Percentiles rank a stretch among this genome's conserved stretches.
Evolutionary conservation across 2,888 invertebrate genomes (phyloP).

Genomic region (Petrolisthes cinctipes): DNA sequence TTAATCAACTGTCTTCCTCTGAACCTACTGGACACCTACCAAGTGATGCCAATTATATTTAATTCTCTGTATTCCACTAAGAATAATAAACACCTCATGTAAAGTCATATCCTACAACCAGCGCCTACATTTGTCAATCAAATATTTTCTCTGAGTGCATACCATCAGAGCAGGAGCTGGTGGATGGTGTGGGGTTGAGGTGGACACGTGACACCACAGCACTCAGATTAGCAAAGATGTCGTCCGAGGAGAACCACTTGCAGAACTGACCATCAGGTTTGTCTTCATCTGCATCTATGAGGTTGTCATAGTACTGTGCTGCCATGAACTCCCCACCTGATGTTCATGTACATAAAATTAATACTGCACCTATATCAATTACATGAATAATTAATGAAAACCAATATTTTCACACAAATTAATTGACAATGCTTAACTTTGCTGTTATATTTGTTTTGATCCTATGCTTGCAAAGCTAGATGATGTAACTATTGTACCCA

Average conservation of each 20-base stretch:
- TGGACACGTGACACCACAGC: slow-evolving; percentile 52
- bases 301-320: slow-evolving; percentile 31
- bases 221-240: slow-evolving; percentile 58
- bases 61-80: too few species aligned
- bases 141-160: neutral
- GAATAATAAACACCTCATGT: too few species aligned
- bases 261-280: slow-evolving; percentile 55
- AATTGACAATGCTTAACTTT: neutral
- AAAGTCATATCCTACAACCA: too few species aligned
- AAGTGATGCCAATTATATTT: too few species aligned
- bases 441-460: neutral
- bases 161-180: slow-evolving; percentile 57
- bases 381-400: neutral
- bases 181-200: slow-evolving; percentile 55
- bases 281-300: slow-evolving; percentile 44
- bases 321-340: slow-evolving; percentile 50
- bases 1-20: too few species aligned
- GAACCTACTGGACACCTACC: too few species aligned
- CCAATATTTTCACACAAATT: neutral
- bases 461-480: neutral
- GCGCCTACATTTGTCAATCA: too few species aligned
- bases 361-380: neutral
- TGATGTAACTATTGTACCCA: neutral
- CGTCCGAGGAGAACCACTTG: slow-evolving; percentile 61
- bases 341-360: neutral